Evolutionary conservation across 2,113 vertebrate species (phyloP).

Genomic region (Chlamydotis undulata): DNA sequence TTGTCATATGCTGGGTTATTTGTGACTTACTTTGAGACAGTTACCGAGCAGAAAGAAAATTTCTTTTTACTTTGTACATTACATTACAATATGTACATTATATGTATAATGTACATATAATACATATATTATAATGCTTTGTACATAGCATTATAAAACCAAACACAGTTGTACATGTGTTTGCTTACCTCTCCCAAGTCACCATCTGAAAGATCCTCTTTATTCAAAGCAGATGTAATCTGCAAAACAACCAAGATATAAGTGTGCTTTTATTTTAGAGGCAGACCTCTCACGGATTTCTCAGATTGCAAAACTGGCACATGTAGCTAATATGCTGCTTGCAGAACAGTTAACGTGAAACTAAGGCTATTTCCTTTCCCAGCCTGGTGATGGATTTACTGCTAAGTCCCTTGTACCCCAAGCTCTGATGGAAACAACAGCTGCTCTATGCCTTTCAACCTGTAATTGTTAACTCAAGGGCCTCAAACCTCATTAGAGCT

Average conservation of each 20-base stretch:
- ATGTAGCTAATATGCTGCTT: rapidly evolving
- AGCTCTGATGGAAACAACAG: not conserved
- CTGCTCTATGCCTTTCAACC: not conserved
- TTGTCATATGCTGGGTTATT: not conserved
- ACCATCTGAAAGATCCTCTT: slow-evolving; percentile 50
- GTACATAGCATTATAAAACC: not conserved
- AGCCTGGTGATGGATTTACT: not conserved
- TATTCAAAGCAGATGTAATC: slow-evolving; percentile 84
- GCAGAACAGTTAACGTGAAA: not conserved
- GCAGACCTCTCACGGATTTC: not conserved
- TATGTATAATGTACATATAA: too few relatives aligned
- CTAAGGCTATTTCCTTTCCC: not conserved
- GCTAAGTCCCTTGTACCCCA: not conserved
- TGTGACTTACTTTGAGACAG: not conserved
- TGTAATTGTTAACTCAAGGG: not conserved
- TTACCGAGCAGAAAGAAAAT: not conserved
- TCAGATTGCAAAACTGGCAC: not conserved
- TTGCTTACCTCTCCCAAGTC: slow-evolving; percentile 77
- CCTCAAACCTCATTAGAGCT: not conserved
- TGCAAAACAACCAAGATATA: slow-evolving; percentile 63
- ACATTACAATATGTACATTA: not conserved
- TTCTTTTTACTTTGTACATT: not conserved
- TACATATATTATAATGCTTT: too few relatives aligned
- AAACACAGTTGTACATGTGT: not conserved
- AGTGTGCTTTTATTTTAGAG: not conserved